Base-by-base conservation (phyloP, 2,113 vertebrate genomes). In the Phasianus colchicus region DNA sequence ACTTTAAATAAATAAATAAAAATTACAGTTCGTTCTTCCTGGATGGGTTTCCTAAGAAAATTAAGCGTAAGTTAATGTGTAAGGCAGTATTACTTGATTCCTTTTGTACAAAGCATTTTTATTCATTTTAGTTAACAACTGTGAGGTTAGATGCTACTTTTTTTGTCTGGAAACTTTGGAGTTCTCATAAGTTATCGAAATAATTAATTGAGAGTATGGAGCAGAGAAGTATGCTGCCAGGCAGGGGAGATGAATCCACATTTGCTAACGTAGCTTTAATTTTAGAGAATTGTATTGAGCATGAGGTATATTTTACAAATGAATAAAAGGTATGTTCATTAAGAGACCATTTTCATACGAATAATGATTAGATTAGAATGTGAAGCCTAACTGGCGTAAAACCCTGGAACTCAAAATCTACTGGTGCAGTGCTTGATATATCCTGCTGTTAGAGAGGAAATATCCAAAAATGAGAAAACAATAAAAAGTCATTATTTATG, bases 401-500 rank as follows among this genome's bases (percentile, higher is more conserved):
- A 64, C 52, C 85, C 48, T 54, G 17, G 60, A n/a, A 8, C 16
- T 13, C 22, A 48, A 48, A 36, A 38, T 54, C 32, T 80, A 55
- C 60, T 38, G 60, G 32, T 61, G 91, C 77, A 88, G 50, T 61
- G 29, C 27, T 75, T 50, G n/a, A 22, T 75, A 21, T 54, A 54
- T 63, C 47, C 70, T 92, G 63, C 47, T 86, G 54, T 86, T 84
- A 67, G 40, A 69, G 45, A 85, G 76, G 88, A 91, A 90, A 70
- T 14, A 40, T 45, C 36, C 6, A 70, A 88, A 88, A 3, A 54
- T 16, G 83, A 74, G 83, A 81, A 86, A 91, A 64, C 30, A 70
- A 47, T 65, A 73, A 91, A 76, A 89, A 93, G 54, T 65, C 66
- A 69, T 84, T 92, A 92, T 50, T 38, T 86, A 69, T 91, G 79